A percentile compares a stretch with the other conserved stretches of the same genome.
Evolutionary conservation across 2,888 invertebrate species (phyloP).

Genomic region (Machimus rusticus): DNA sequence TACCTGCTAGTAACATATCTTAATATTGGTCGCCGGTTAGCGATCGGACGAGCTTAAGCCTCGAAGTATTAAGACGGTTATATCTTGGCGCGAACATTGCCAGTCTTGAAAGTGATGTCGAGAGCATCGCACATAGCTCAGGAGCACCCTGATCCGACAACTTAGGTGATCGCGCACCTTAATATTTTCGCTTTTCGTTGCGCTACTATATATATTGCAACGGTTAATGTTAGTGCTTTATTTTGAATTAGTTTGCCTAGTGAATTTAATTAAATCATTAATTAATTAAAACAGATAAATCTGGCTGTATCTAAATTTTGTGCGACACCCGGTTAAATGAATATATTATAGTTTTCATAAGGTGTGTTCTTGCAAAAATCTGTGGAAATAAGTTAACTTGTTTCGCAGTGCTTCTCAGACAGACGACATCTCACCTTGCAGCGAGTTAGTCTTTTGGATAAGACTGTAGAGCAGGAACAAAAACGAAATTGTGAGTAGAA

Average conservation of each 20-base stretch:
- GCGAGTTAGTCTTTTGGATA: neutral
- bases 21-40: neutral
- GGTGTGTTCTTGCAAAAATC: neutral
- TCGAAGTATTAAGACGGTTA: neutral
- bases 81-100: neutral
- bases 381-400: neutral
- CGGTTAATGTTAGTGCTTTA: neutral
- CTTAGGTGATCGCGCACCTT: neutral
- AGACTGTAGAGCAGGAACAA: neutral
- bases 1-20: neutral
- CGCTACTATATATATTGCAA: neutral
- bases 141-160: neutral
- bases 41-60: neutral
- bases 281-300: neutral
- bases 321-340: neutral
- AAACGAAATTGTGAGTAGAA: neutral
- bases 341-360: neutral
- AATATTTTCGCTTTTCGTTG: neutral
- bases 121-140: neutral
- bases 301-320: neutral
- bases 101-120: constrained; percentile 40
- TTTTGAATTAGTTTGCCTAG: neutral
- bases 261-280: neutral
- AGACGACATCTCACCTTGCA: neutral
- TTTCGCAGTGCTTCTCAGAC: neutral